Evolutionary conservation across 2,888 invertebrate species (phyloP).

Genomic region (Quadroppia sp.): DNA sequence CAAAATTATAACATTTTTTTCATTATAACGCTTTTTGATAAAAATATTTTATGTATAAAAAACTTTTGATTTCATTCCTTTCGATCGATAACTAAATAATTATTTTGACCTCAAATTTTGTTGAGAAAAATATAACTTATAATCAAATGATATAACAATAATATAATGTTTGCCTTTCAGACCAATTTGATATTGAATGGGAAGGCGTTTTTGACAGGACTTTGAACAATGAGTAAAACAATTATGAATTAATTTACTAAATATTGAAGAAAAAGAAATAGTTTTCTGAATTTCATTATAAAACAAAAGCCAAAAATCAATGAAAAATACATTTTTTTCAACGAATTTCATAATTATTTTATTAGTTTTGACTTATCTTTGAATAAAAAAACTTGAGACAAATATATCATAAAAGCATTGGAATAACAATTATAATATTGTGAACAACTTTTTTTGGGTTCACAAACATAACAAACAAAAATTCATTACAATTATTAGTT

Average conservation of each 20-base stretch:
- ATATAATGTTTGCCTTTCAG: neutral
- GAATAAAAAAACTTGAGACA: neutral
- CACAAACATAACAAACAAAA: too few species aligned
- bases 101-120: slow-evolving; percentile 12
- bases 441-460: too few species aligned
- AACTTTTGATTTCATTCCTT: neutral
- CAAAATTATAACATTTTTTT: neutral
- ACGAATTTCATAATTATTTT: too few species aligned
- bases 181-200: neutral
- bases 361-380: too few species aligned
- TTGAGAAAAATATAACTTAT: neutral
- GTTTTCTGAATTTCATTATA: neutral
- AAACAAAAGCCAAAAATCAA: neutral
- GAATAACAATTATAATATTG: slow-evolving; percentile 6
- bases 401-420: neutral
- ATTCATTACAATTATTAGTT: too few species aligned
- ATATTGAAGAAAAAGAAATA: too few species aligned
- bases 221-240: too few species aligned
- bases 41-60: too few species aligned
- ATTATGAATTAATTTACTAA: neutral
- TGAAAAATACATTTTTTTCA: too few species aligned
- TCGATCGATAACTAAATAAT: slow-evolving; percentile 19
- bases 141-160: too few species aligned
- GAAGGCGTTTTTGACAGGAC: neutral
- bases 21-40: neutral